Percentiles rank a stretch among this genome's conserved stretches.
Evolutionary conservation across 2,888 invertebrate genomes (phyloP).

Genomic region (Agrochola lota): DNA sequence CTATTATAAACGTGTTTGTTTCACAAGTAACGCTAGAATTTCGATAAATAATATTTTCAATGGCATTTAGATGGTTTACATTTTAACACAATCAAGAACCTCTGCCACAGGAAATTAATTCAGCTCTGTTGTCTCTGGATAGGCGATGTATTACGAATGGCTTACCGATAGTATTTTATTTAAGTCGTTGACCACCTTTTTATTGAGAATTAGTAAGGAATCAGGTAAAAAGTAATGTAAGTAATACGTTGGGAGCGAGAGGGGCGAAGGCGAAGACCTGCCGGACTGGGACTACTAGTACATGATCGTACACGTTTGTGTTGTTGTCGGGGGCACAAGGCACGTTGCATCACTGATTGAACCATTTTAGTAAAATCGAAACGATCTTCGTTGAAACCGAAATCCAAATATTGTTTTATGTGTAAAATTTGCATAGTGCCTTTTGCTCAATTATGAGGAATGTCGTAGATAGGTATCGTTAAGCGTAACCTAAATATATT

Average conservation of each 20-base stretch:
- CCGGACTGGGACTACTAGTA: slow-evolving; percentile 57
- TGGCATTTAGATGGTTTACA: slow-evolving; percentile 59
- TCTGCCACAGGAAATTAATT: slow-evolving; percentile 68
- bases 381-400: slow-evolving; percentile 78
- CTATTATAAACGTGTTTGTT: slow-evolving; percentile 42
- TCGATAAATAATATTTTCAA: slow-evolving; percentile 55
- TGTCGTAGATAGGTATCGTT: slow-evolving; percentile 79
- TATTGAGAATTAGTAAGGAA: slow-evolving; percentile 49
- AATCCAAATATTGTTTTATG: slow-evolving; percentile 82
- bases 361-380: slow-evolving; percentile 73
- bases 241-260: slow-evolving; percentile 50
- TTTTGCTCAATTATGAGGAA: slow-evolving; percentile 87
- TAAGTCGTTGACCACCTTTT: slow-evolving; percentile 66
- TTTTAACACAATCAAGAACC: slow-evolving; percentile 74
- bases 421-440: slow-evolving; percentile 87
- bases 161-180: slow-evolving; percentile 75
- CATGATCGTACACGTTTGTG: slow-evolving; percentile 56
- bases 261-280: slow-evolving; percentile 41
- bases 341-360: slow-evolving; percentile 82
- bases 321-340: slow-evolving; percentile 82
- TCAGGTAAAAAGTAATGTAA: slow-evolving; percentile 56
- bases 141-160: slow-evolving; percentile 70
- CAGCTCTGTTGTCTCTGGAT: slow-evolving; percentile 71
- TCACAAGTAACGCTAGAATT: slow-evolving; percentile 56
- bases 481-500: slow-evolving; percentile 77